Evolutionary conservation across 2,113 vertebrate species (phyloP), one percentile per base, ranked within the genome.

Genomic region (Neopipo cinnamomea): DNA sequence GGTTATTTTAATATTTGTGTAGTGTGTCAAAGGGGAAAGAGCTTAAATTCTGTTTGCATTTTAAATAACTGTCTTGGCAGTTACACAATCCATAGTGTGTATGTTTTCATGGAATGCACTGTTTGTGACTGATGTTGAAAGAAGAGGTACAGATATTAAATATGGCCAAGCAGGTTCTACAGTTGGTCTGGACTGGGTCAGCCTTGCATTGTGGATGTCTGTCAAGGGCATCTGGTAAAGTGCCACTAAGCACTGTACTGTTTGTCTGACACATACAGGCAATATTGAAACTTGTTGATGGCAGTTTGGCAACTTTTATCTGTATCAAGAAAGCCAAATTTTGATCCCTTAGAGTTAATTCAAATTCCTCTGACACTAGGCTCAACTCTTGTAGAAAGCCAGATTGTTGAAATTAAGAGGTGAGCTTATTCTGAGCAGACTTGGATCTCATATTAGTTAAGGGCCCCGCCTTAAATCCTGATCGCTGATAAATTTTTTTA

Each of bases 401-500:
- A 68, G 56, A 66, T 2, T 37, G 67, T 30, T 74, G 41, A 81
- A 88, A 58, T 35, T 31, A 81, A 35, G 71, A 85, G 56, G 52
- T 72, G 68, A 93, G 39, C 65, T 77, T 71, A 56, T 84, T 81
- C 61, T 35, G 61, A 81, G 56, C 42, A 61, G 65, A 75, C 66
- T 70, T 85, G 83, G 70, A 95, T 87, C 76, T 68, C 6, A 0
- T 37, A 41, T 30, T 78, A 92, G n/a, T 50, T 53, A 70, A 78
- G 41, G 25, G 73, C 62, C 84, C 41, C 80, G 62, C 70, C 76
- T 86, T 3, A 1, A 91, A 91, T 81, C 73, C 65, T 49, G 79
- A 92, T 91, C 68, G 82, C 62, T 82, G 91, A 94, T 89, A 94
- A 91, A 92, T 84, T 68, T 93, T 94, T 86, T 82, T 72, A 89